Base-by-base conservation (phyloP, 2,888 invertebrate species). In the Steinernema carpocapsae region DNA sequence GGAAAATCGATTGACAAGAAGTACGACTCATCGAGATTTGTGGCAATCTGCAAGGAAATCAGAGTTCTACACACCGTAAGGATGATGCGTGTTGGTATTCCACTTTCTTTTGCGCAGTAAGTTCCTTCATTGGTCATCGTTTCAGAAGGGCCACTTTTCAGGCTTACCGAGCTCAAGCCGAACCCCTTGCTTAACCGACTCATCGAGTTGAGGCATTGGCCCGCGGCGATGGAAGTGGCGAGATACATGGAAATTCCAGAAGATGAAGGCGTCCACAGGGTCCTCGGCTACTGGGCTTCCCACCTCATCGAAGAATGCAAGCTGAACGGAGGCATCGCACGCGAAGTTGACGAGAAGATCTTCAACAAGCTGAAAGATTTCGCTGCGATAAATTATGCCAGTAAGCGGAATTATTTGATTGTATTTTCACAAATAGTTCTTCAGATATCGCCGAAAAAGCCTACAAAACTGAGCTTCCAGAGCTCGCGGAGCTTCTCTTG, bases 221-320 rank as follows among this genome's bases (percentile, higher is more conserved):
- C 80, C 0, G 51, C 79, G 42, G 79, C 80, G 17, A 59, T 78
- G 12, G 45, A 74, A 22, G 14, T 79, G 19, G 79, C 74, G 29
- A 32, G 74, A 26, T 72, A 74, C 14, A 70, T 78, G 76, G 75
- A 78, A 24, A 22, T 80, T 7, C 48, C 70, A 6, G 70, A 78
- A 12, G 48, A 72, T 7, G 45, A 76, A n/a, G 76, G 72, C 12
- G 43, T 45, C 19, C 56, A 52, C 32, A 37, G 51, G 42, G 76
- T 80, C 56, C 73, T 78, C 12, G 81, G 72, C 22, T 74, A 79
- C 46, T 78, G 79, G 79, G 81, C 80, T 22, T 52, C 72, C 12
- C 46, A 70, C 46, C 43, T 75, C 46, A 78, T 78, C 70, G 75
- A 71, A 19, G 64, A 46, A 1, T 64, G 64, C 32, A 64, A 32